Base-by-base conservation (phyloP, 2,113 vertebrate genomes). In the Neogale vison region DNA sequence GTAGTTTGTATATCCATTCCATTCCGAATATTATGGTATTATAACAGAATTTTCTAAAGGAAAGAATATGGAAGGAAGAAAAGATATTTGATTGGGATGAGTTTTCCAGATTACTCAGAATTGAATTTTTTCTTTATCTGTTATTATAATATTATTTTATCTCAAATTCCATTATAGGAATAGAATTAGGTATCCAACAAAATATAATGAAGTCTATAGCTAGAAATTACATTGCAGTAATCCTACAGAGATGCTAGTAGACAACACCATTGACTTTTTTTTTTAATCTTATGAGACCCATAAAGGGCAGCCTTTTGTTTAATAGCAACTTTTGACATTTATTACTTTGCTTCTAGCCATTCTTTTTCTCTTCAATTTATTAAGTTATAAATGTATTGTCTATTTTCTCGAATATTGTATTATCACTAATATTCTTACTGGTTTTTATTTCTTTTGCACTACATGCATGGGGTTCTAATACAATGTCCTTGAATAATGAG, bases 241-340 rank as follows among this genome's bases (percentile, higher is more conserved):
- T 96, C 10, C 84, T 77, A 92, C 50, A 59, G 45, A 93, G 42
- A 81, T 95, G 52, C 69, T 59, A 85, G 17, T 59, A 97, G 92
- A 88, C 0, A 20, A 20, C 81, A 77, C 12, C 17, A 74, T 23
- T 97, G 65, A 59, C 42, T 52, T 52, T n/a, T 69, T 34, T 47
- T 47, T 92, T 81, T 86, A 36, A 94, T 91, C 45, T 97, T 98
- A 89, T 82, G 76, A 98, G 96, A 90, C 45, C 71, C 93, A 98
- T 98, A 98, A 98, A 98, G 96, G 79, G 94, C 94, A 99, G 90
- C 52, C 95, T 99, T 99, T 97, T 98, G 95, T 98, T 98, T 98
- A 98, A 98, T 88, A 98, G 97, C 95, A 98, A 96, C 31, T 97
- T 95, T 98, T 98, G 97, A 98, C 98, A 97, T 98, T 98, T 98